Percentiles rank a stretch among this genome's conserved stretches.
Conservation (phyloP, 64 coral and sea anemone species). For the Actinia equina region DNA sequence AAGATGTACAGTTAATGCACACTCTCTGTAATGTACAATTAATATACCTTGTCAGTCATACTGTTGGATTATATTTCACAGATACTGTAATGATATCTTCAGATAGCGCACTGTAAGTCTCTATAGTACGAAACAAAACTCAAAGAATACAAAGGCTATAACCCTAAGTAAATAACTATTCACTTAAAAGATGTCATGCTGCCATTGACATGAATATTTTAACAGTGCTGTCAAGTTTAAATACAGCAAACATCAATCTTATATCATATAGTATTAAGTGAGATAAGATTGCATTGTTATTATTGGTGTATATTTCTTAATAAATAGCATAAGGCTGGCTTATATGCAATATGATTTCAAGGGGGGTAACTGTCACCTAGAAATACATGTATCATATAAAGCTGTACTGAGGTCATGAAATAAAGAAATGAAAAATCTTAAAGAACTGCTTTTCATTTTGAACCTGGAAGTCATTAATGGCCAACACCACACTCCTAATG, state of each 20-base stretch:
- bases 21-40: not conserved
- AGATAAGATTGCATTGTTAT: not conserved
- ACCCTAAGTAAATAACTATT: not conserved
- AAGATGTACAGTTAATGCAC: not conserved
- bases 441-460: too few relatives aligned
- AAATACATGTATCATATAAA: too few relatives aligned
- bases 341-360: too few relatives aligned
- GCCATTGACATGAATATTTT: not conserved
- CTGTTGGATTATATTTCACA: not conserved
- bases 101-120: not conserved
- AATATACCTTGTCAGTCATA: constrained; percentile 15
- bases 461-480: too few relatives aligned
- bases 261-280: not conserved
- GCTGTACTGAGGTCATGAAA: too few relatives aligned
- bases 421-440: too few relatives aligned
- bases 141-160: not conserved
- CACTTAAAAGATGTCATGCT: not conserved
- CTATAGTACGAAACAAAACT: not conserved
- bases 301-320: too few relatives aligned
- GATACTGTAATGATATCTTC: not conserved
- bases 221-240: not conserved
- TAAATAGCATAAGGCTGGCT: too few relatives aligned
- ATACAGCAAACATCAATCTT: not conserved
- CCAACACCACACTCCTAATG: too few relatives aligned
- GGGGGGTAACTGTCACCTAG: too few relatives aligned